Evolutionary conservation across 2,888 invertebrate species (phyloP).

Genomic region (Stenotaenia linearis): DNA sequence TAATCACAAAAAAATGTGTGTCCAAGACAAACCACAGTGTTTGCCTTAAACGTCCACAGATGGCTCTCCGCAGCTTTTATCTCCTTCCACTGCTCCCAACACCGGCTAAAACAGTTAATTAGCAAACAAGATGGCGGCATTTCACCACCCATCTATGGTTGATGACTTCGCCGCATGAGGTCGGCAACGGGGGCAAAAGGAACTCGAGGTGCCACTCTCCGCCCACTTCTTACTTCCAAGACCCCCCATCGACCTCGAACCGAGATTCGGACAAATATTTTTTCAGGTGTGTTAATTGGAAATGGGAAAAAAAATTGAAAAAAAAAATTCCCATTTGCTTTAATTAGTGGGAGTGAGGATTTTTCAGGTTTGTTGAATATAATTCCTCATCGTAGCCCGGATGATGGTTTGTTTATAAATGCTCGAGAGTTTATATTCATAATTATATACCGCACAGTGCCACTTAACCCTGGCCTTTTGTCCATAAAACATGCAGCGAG

Average conservation of each 20-base stretch:
- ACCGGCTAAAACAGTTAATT: slow-evolving; percentile 28
- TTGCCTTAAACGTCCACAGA: not conserved
- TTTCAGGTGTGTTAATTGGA: slow-evolving; percentile 5
- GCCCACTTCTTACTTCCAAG: not conserved
- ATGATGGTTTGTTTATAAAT: slow-evolving; percentile 31
- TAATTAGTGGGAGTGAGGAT: not conserved
- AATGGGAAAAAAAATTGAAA: not conserved
- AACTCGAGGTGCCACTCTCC: slow-evolving; percentile 8
- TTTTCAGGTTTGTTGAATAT: not conserved
- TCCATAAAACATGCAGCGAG: slow-evolving; percentile 30
- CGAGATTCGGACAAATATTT: slow-evolving; percentile 6
- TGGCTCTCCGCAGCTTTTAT: not conserved
- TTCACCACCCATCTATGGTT: slow-evolving; percentile 31
- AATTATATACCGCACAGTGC: slow-evolving; percentile 32
- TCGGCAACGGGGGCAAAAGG: slow-evolving; percentile 13
- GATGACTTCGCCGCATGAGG: slow-evolving; percentile 32
- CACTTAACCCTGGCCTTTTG: slow-evolving; percentile 33
- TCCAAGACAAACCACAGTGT: not conserved
- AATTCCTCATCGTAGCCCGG: not conserved
- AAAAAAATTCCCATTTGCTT: not conserved
- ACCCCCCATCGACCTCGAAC: slow-evolving; percentile 10
- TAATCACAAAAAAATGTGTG: not conserved
- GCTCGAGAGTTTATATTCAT: slow-evolving; percentile 32
- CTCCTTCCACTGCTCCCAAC: not conserved
- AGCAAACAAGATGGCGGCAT: not conserved